Evolutionary conservation across 2,113 vertebrate species (phyloP), one percentile per base, ranked within the genome.

Genomic region (Ctenomys sociabilis): DNA sequence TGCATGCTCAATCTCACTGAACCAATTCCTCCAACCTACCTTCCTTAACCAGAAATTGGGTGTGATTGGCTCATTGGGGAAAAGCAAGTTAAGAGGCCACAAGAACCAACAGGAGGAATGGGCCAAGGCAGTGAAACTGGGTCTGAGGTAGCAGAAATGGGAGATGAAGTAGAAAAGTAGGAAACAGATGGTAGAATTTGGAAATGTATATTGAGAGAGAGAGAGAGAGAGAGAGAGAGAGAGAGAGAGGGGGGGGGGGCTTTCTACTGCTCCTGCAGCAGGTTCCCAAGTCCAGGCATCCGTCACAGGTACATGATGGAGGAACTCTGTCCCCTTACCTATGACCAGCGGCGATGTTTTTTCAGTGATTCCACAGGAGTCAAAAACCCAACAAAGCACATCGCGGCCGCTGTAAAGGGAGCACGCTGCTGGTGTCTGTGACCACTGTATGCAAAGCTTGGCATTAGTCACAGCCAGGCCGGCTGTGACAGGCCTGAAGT

Each of bases 371-470:
- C 98, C 61, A 83, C 98, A 95, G 97, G 98, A 99, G 98, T 99
- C 98, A 98, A 97, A 98, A 99, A 98, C 98, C 98, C 98, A 98
- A 98, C 98, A 98, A 98, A 98, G 98, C 98, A 95, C 96, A 97
- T 98, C 97, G 82, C 85, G 80, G 97, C 95, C 37, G 98, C 98
- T 97, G 98, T 97, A 97, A 96, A 94, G 98, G 98, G 98, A 98
- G 98, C 98, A 97, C 92, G 98, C 99, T 98, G 99, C 98, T 98
- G 97, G 93, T 98, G 98, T 99, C 99, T 99, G 99, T 99, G 99
- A 99, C 99, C 99, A 99, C 99, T 98, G 99, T 99, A 99, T 99
- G 99, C 99, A 99, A 99, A 99, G 99, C 98, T 98, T 99, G 99
- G 99, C 99, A 99, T 99, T 99, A 99, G 99, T 99, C 99, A 99